Evolutionary conservation across 2,888 invertebrate species (phyloP).

Genomic region (Vannuccia rotundouncinata): DNA sequence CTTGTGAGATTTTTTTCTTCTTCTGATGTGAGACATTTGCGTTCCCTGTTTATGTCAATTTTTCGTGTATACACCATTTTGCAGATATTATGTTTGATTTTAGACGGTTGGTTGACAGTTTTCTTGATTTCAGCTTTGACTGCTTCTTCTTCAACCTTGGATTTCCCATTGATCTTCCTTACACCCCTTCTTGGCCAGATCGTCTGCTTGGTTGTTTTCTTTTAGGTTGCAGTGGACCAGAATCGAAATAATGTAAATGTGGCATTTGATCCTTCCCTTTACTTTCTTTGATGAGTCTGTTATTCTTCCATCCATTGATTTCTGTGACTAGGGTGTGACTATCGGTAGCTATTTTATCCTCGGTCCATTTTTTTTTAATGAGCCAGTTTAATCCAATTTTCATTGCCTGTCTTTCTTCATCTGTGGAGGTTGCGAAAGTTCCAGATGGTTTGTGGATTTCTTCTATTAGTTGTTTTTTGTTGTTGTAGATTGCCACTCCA

Average conservation of each 20-base stretch:
- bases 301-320: background rate
- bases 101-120: background rate
- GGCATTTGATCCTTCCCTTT: background rate
- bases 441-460: background rate
- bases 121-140: constrained; percentile 24
- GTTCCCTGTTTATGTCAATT: constrained; percentile 9
- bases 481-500: background rate
- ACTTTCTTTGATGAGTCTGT: background rate
- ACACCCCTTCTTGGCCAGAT: background rate
- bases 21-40: constrained; percentile 4
- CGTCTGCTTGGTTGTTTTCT: background rate
- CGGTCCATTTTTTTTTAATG: no score
- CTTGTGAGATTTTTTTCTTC: constrained; percentile 7
- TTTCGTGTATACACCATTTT: constrained; percentile 5
- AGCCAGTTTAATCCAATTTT: background rate
- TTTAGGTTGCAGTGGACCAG: background rate
- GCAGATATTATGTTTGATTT: constrained; percentile 8
- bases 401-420: background rate
- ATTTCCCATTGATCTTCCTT: background rate
- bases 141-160: constrained; percentile 12
- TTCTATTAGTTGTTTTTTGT: background rate
- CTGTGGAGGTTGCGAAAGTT: background rate
- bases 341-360: background rate
- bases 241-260: background rate
- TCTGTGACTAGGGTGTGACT: background rate